A percentile compares a stretch with the other conserved stretches of the same genome.
phyloP scores from a whole-genome alignment of 2,888 invertebrate genomes.

The Himalopsyche kuldschensis region DNA sequence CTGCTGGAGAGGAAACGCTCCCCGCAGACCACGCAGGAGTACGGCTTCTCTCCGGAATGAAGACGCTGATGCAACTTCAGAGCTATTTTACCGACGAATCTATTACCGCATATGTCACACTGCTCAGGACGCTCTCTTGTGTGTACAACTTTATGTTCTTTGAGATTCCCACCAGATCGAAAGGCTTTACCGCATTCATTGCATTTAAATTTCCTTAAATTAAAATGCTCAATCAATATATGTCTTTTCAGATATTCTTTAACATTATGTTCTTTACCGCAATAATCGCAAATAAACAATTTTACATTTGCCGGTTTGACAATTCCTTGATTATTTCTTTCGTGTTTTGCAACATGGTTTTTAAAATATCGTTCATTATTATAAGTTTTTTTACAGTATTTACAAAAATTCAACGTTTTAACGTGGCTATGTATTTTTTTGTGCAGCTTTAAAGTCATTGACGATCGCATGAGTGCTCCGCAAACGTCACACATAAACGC shows the following conservation, averaged over 20 bases:
- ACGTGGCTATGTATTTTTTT: background rate
- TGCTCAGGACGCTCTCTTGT: slow-evolving; percentile 7
- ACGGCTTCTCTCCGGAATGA: slow-evolving; percentile 26
- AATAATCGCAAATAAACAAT: slow-evolving; percentile 26
- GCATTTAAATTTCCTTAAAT: slow-evolving; percentile 16
- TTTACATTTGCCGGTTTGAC: background rate
- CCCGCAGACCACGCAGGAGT: slow-evolving; percentile 19
- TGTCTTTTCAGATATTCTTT: slow-evolving; percentile 24
- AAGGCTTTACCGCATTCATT: slow-evolving; percentile 21
- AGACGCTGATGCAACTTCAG: slow-evolving; percentile 18
- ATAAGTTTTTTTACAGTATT: slow-evolving; percentile 1
- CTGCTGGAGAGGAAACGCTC: slow-evolving; percentile 26
- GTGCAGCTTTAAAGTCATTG: background rate
- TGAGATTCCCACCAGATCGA: slow-evolving; percentile 16
- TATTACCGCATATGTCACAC: slow-evolving; percentile 13
- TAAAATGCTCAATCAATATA: slow-evolving; percentile 22
- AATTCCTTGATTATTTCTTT: slow-evolving; percentile 2
- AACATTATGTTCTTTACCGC: slow-evolving; percentile 16
- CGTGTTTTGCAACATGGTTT: background rate
- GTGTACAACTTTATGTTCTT: slow-evolving; percentile 24
- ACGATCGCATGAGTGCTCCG: background rate
- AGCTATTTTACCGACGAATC: slow-evolving; percentile 25
- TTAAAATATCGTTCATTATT: background rate
- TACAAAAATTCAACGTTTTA: background rate
- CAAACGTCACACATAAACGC: background rate